Evolutionary conservation across 2,113 vertebrate species (phyloP).

Genomic region (Aythya baeri): DNA sequence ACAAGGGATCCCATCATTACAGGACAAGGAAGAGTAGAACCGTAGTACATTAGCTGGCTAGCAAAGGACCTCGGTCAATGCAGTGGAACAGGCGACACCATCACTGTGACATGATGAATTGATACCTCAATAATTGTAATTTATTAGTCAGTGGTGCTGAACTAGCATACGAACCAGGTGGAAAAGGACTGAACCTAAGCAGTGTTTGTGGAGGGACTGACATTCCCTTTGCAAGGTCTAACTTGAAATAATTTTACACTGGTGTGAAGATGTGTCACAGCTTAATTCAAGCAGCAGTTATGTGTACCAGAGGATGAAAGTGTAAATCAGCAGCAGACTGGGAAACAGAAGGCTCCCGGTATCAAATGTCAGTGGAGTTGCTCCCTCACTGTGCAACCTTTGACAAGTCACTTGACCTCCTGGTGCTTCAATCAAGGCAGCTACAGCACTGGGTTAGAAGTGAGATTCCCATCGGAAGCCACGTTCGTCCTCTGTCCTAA

Average conservation of each 20-base stretch:
- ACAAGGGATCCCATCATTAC: constrained; percentile 65
- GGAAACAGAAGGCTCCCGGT: constrained; percentile 36
- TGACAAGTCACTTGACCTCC: constrained; percentile 35
- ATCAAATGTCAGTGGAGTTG: constrained; percentile 36
- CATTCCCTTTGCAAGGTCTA: constrained; percentile 40
- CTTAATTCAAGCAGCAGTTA: constrained; percentile 65
- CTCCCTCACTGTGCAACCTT: constrained; percentile 37
- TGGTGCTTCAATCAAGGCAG: not conserved
- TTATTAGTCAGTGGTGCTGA: constrained; percentile 33
- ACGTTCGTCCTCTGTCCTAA: not conserved
- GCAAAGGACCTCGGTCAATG: constrained; percentile 52
- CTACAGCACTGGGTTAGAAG: not conserved
- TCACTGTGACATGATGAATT: constrained; percentile 56
- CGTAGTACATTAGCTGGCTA: constrained; percentile 31
- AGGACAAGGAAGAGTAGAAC: constrained; percentile 60
- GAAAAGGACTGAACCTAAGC: not conserved
- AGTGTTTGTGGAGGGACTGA: not conserved
- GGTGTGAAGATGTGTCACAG: constrained; percentile 40
- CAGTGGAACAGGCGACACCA: constrained; percentile 57
- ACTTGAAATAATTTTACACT: constrained; percentile 48
- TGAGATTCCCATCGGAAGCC: not conserved
- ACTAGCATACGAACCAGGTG: not conserved
- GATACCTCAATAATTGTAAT: constrained; percentile 58
- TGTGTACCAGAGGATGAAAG: constrained; percentile 56
- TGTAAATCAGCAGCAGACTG: constrained; percentile 59